Percentiles rank a stretch among this genome's conserved stretches.
phyloP scores from a whole-genome alignment of 2,888 invertebrate species.

The Gnatocerus cornutus region DNA sequence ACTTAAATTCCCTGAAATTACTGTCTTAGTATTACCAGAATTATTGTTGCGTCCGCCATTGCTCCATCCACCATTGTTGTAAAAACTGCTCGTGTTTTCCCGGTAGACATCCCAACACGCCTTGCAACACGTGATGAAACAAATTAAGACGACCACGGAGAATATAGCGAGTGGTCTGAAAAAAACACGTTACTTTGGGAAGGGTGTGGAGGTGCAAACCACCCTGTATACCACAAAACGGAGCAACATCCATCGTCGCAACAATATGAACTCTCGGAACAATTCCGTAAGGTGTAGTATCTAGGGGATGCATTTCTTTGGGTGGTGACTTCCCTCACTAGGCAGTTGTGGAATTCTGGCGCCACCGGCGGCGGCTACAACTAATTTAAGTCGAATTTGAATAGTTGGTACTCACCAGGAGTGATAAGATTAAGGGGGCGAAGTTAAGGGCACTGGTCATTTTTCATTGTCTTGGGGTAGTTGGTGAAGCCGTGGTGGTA shows the following conservation, averaged over 20 bases:
- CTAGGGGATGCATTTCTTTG: neutral
- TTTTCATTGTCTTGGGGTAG: too few relatives aligned
- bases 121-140: constrained; percentile 1
- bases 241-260: constrained; percentile 11
- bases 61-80: too few relatives aligned
- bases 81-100: neutral
- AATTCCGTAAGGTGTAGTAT: neutral
- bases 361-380: neutral
- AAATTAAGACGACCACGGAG: neutral
- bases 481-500: neutral
- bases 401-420: neutral
- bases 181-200: neutral
- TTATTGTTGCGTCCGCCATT: too few relatives aligned
- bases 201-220: neutral
- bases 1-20: neutral
- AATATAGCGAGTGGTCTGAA: constrained; percentile 16
- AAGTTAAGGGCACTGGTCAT: too few relatives aligned
- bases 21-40: too few relatives aligned
- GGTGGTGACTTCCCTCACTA: neutral
- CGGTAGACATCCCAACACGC: constrained; percentile 12
- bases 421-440: neutral
- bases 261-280: constrained; percentile 10
- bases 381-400: neutral
- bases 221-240: constrained; percentile 13
- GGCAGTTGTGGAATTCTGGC: neutral